A percentile compares a stretch with the other conserved stretches of the same genome.
phyloP scores from a whole-genome alignment of 2,797 vertebrate genomes.

The Platyrinchus mystaceus region DNA sequence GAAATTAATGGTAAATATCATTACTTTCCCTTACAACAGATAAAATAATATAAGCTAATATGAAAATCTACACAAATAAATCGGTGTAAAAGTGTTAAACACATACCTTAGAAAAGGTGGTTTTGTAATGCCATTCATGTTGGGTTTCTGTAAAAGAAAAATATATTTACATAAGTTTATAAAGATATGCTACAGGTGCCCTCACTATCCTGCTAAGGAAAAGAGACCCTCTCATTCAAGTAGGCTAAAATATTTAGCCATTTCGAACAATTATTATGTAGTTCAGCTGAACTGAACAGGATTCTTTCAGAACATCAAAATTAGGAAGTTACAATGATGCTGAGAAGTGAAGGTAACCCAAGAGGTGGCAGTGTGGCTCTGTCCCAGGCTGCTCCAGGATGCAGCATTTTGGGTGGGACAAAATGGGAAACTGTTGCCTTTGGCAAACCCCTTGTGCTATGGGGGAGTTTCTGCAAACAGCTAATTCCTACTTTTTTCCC shows the following conservation, averaged over 20 bases:
- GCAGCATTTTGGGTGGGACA: background rate
- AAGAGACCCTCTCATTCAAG: background rate
- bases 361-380: conserved; percentile 19
- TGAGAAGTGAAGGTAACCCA: background rate
- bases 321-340: background rate
- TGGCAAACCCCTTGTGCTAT: background rate
- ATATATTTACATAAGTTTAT: background rate
- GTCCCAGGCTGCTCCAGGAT: background rate
- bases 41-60: background rate
- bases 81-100: background rate
- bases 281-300: background rate
- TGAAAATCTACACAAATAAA: background rate
- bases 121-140: conserved; percentile 85
- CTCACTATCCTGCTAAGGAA: background rate
- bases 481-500: background rate
- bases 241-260: background rate
- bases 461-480: background rate
- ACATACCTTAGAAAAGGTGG: conserved; percentile 89
- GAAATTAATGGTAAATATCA: background rate
- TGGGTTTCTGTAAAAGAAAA: conserved; percentile 79
- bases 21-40: background rate
- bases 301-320: background rate
- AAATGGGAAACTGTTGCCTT: background rate
- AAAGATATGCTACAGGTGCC: background rate
- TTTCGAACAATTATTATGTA: too few relatives aligned